These are phyloP conservation scores for Stictonetta naevosa DNA, from an alignment of 2,113 vertebrate genomes.

Conservation along the genomic window DNA sequence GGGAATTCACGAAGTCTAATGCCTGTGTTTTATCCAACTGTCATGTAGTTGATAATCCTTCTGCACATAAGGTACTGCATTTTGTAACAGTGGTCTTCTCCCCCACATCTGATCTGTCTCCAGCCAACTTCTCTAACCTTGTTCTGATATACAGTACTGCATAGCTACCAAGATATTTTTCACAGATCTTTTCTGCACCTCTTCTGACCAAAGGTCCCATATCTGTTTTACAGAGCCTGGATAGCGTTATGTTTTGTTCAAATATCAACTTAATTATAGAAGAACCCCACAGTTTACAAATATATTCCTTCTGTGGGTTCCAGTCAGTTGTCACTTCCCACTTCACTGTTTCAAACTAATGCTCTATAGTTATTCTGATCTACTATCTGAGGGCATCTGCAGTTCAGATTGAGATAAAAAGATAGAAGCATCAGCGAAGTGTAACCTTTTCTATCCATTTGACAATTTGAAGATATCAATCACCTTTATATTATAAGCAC, in stretches of 20 bases:
- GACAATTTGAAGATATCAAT: not conserved
- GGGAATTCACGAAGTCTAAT: not conserved
- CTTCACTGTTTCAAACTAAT: not conserved
- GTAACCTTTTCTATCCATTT: not conserved
- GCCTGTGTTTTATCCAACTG: not conserved
- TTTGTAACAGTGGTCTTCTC: not conserved
- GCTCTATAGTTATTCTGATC: not conserved
- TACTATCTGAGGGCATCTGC: not conserved
- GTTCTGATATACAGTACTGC: not conserved
- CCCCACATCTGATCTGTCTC: not conserved
- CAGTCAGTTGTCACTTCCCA: constrained; percentile 47
- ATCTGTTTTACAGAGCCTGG: not conserved
- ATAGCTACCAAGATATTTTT: not conserved
- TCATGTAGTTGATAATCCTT: not conserved
- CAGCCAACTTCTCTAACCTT: not conserved
- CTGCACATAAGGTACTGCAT: not conserved
- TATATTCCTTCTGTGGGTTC: constrained; percentile 15
- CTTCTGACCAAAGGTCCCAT: not conserved
- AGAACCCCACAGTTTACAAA: not conserved
- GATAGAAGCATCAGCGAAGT: not conserved
- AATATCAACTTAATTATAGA: not conserved
- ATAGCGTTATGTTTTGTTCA: not conserved
- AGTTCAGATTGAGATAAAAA: not conserved
- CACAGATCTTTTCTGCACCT: not conserved
- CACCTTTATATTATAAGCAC: not conserved